phyloP scores from a whole-genome alignment of 2,113 vertebrate genomes.

The Heterocephalus glaber region DNA sequence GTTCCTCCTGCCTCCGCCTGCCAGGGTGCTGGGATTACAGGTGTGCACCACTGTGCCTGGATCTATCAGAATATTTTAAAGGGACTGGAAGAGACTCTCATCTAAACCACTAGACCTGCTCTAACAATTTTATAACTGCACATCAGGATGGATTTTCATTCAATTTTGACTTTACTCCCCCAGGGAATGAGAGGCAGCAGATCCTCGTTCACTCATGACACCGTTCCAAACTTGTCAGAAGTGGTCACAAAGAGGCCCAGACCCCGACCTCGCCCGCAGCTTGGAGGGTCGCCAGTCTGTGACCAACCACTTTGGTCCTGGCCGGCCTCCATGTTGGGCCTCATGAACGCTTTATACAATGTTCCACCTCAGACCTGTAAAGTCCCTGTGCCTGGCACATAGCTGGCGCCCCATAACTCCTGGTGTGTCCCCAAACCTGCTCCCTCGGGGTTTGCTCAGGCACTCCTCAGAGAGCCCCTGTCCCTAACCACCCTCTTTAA shows the following conservation, averaged over 20 bases:
- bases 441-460: neutral
- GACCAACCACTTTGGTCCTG: neutral
- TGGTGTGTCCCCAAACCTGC: neutral
- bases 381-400: neutral
- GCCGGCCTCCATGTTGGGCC: neutral
- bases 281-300: neutral
- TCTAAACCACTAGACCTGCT: neutral
- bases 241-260: neutral
- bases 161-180: neutral
- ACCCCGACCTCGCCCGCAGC: neutral
- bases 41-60: neutral
- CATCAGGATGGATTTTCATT: neutral
- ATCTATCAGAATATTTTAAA: neutral
- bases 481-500: neutral
- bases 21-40: neutral
- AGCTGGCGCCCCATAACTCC: neutral
- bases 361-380: neutral
- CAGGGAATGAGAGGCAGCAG: neutral
- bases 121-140: neutral
- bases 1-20: neutral
- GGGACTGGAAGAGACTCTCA: neutral
- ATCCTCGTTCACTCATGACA: neutral
- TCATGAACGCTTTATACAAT: neutral
- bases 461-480: neutral
- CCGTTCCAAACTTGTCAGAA: neutral